Base-by-base conservation (phyloP, 92 coral and sea anemone species). In the Diadumene lineata region DNA sequence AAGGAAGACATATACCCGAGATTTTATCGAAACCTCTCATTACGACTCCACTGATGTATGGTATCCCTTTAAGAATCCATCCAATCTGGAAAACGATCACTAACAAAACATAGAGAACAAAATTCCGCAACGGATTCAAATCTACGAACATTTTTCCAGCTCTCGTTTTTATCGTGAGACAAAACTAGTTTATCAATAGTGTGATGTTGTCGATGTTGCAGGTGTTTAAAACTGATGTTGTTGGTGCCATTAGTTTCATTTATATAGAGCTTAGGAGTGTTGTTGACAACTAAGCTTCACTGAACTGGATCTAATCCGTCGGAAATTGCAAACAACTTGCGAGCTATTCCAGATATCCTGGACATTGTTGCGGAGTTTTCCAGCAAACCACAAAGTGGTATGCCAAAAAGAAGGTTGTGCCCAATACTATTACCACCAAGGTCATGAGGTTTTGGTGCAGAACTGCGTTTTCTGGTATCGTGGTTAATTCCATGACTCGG, bases 1-100 rank as follows among this genome's bases (percentile, higher is more conserved):
- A 55, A 7, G 84, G 86, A 81, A 93, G 86, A 18, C 81, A 82
- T 63, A 90, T 43, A 17, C 89, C 94, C 0, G 90, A 77, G 51
- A 85, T 79, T 26, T 72, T 79, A 68, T 90, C 83, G 69, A 93
- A 81, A 33, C 64, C 61, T n/a, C 72, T 65, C 0, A 85, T 73
- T 18, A 89, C 69, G 33, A 69, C 56, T 17, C 78, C 64, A 33
- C 80, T 87, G 60, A 90, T 60, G 43, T 83, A 80, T 18, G 93
- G 96, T 25, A 90, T 82, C 56, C 79, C 81, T 50, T 86, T 89
- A 30, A 89, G 43, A 10, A 85, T 34, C 56, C 84, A 60, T 18
- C 94, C 94, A 26, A 85, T 33, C 26, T 77, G 65, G 69, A 89
- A 89, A 57, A 57, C 50, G 22, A 85, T 23, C 26, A 79, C 61